phyloP scores from a whole-genome alignment of 2,797 vertebrate species.

The Salarias fasciatus region DNA sequence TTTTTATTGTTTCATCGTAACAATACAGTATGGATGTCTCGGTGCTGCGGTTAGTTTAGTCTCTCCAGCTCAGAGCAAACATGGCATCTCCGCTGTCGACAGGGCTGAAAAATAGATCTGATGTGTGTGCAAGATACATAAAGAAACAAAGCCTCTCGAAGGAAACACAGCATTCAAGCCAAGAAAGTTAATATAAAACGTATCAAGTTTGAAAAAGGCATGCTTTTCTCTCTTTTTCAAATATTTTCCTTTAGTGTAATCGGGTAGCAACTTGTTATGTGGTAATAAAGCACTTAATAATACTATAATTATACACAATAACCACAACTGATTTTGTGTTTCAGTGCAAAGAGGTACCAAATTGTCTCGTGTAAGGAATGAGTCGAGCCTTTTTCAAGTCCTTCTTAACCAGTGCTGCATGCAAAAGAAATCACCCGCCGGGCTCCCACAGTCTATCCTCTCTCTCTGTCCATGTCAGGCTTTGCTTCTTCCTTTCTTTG shows the following conservation, averaged over 20 bases:
- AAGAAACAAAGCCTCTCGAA: constrained; percentile 86
- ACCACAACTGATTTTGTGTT: constrained; percentile 75
- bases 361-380: constrained; percentile 70
- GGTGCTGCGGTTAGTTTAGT: constrained; percentile 65
- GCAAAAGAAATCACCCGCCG: constrained; percentile 65
- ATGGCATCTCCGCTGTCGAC: constrained; percentile 72
- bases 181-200: constrained; percentile 80
- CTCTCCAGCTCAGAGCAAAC: constrained; percentile 70
- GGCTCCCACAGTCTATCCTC: constrained; percentile 70
- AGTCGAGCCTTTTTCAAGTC: constrained; percentile 78
- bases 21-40: constrained; percentile 78
- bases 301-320: constrained; percentile 66
- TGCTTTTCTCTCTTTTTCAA: constrained; percentile 69
- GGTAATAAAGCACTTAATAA: constrained; percentile 77
- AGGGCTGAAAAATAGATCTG: constrained; percentile 82
- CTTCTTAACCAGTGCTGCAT: constrained; percentile 73
- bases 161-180: constrained; percentile 79
- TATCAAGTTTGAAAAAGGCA: constrained; percentile 84
- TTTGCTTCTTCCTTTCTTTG: constrained; percentile 86
- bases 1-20: constrained; percentile 81
- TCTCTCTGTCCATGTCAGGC: constrained; percentile 80
- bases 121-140: constrained; percentile 81
- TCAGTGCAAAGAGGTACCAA: constrained; percentile 81
- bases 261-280: constrained; percentile 70
- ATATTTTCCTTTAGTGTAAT: constrained; percentile 60